Conservation (phyloP, 2,797 vertebrate genomes). For the Macropus fuliginosus region DNA sequence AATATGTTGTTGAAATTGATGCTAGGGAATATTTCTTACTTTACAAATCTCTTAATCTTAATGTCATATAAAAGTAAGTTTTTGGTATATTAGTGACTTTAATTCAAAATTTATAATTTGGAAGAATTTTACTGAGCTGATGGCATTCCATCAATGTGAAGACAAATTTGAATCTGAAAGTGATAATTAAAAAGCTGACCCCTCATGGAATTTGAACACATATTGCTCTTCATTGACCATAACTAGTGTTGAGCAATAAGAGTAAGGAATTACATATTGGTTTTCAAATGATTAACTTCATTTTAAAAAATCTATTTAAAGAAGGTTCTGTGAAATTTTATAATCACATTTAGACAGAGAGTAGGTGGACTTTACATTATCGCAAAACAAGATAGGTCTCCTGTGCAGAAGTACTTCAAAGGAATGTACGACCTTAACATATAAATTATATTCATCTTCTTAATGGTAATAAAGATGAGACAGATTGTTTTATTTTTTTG, state of each 20-base stretch:
- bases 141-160: neutral
- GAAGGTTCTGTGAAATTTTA: neutral
- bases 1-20: neutral
- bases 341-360: neutral
- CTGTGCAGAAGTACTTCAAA: neutral
- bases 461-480: neutral
- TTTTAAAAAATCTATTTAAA: neutral
- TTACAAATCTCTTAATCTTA: neutral
- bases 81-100: neutral
- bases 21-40: neutral
- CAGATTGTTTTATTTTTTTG: neutral
- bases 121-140: neutral
- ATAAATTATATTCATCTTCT: neutral
- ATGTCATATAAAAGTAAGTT: neutral
- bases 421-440: neutral
- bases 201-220: neutral
- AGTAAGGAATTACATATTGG: neutral
- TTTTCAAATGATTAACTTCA: neutral
- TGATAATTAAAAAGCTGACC: neutral
- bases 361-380: neutral
- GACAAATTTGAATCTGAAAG: neutral
- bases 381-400: neutral
- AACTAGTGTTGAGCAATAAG: neutral
- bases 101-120: neutral
- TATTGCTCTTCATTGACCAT: neutral